Conservation (phyloP, 2,113 vertebrate species). For the Erythrocercus mccallii region DNA sequence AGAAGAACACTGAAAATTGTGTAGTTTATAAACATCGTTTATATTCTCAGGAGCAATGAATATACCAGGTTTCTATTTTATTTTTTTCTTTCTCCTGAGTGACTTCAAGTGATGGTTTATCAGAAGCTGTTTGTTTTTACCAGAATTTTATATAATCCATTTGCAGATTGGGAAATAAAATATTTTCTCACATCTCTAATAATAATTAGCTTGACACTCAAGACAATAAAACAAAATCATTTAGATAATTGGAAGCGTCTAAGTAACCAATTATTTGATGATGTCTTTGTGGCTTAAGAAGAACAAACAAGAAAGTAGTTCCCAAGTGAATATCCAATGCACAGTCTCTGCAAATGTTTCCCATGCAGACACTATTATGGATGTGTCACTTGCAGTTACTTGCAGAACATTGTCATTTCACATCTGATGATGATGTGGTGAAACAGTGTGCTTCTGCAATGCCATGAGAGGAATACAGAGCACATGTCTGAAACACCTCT, state of each 20-base stretch:
- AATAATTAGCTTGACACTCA: conserved; percentile 38
- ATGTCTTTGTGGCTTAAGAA: background rate
- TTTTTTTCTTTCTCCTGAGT: background rate
- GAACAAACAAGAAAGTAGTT: background rate
- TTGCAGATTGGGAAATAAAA: conserved; percentile 37
- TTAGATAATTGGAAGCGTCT: conserved; percentile 23
- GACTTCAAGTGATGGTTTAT: conserved; percentile 6
- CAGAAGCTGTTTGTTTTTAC: conserved; percentile 44
- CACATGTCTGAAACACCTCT: background rate
- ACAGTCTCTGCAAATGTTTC: conserved; percentile 8
- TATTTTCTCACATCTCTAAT: conserved; percentile 47
- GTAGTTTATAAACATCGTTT: background rate
- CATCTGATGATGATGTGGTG: background rate
- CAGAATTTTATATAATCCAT: conserved; percentile 33
- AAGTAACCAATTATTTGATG: conserved; percentile 37
- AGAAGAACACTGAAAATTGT: background rate
- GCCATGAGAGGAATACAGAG: background rate
- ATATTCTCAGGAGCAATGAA: background rate
- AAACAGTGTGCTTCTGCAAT: background rate
- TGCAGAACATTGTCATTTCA: background rate
- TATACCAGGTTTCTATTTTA: background rate
- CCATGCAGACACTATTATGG: background rate
- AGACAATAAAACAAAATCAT: conserved; percentile 49
- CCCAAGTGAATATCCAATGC: background rate
- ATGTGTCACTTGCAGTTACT: background rate